These are phyloP conservation scores for Habrosyne pyritoides DNA, from an alignment of 2,888 invertebrate species.

Conservation along the genomic window DNA sequence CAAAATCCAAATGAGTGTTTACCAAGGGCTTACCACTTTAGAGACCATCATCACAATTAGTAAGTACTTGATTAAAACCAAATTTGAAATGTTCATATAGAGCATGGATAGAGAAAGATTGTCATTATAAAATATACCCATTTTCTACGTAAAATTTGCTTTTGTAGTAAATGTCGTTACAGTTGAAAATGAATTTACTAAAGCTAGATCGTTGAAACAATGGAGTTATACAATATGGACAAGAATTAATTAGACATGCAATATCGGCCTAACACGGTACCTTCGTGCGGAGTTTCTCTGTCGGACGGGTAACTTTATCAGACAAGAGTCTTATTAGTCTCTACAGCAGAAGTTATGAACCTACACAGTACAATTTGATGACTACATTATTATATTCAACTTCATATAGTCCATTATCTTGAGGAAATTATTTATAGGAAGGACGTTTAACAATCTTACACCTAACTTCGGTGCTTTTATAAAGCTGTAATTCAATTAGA, in stretches of 20 bases:
- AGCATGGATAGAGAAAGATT: no score
- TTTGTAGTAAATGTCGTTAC: no score
- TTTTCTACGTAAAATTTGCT: no score
- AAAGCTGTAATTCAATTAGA: no score
- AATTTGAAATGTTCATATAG: no score
- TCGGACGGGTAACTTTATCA: conserved; percentile 22
- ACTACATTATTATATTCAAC: background rate
- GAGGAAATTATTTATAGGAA: background rate
- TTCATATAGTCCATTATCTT: background rate
- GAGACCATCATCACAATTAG: no score
- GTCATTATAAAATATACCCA: no score
- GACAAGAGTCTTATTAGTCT: conserved; percentile 31
- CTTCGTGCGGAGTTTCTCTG: conserved; percentile 5
- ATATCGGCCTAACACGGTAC: conserved; percentile 6
- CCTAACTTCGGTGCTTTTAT: no score
- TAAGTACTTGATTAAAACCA: no score
- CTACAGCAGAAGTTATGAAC: conserved; percentile 7
- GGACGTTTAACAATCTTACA: no score
- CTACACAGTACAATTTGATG: conserved; percentile 2
- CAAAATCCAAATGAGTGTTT: no score
- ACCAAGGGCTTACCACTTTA: no score
- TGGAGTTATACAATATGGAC: background rate
- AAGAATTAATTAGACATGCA: conserved; percentile 8
- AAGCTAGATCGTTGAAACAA: background rate
- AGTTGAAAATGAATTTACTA: background rate